Conservation (phyloP, 2,797 vertebrate species). For the Gymnoscopelus braueri region DNA sequence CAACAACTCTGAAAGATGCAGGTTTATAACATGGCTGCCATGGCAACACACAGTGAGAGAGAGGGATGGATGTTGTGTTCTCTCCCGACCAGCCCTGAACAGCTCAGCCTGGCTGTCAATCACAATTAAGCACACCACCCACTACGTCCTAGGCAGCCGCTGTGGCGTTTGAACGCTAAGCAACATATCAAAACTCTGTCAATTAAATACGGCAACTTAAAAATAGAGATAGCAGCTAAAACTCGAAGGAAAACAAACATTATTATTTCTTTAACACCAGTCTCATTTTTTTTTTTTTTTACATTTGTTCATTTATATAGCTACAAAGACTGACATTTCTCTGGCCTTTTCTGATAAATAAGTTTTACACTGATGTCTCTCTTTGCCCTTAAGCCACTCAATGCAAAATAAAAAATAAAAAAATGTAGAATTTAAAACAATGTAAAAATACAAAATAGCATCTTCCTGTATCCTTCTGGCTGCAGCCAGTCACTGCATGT, state of each 20-base stretch:
- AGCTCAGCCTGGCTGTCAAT: slow-evolving; percentile 41
- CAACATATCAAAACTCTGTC: slow-evolving; percentile 60
- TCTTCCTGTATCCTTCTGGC: slow-evolving; percentile 62
- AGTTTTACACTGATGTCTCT: slow-evolving; percentile 50
- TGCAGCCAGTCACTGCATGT: slow-evolving; percentile 64
- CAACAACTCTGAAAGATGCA: slow-evolving; percentile 84
- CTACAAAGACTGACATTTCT: slow-evolving; percentile 43
- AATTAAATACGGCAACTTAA: slow-evolving; percentile 66
- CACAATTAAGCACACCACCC: slow-evolving; percentile 41
- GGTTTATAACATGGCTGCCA: slow-evolving; percentile 68
- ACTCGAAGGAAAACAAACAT: slow-evolving; percentile 67
- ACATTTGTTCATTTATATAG: slow-evolving; percentile 55
- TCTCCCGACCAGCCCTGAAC: slow-evolving; percentile 35
- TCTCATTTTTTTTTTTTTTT: slow-evolving; percentile 35
- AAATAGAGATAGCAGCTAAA: slow-evolving; percentile 74
- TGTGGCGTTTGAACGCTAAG: slow-evolving; percentile 60
- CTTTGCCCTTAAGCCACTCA: slow-evolving; percentile 55
- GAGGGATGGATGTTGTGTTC: slow-evolving; percentile 40
- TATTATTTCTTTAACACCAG: slow-evolving; percentile 60
- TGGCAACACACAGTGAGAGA: slow-evolving; percentile 45
- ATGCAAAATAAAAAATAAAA: slow-evolving; percentile 61
- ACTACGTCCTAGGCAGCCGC: slow-evolving; percentile 46
- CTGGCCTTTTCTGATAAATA: slow-evolving; percentile 56
- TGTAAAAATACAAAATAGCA: slow-evolving; percentile 77
- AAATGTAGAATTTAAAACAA: slow-evolving; percentile 48